These are phyloP conservation scores for Cyprinodon brontotheroides DNA, from an alignment of 2,113 vertebrate genomes.

Conservation along the genomic window DNA sequence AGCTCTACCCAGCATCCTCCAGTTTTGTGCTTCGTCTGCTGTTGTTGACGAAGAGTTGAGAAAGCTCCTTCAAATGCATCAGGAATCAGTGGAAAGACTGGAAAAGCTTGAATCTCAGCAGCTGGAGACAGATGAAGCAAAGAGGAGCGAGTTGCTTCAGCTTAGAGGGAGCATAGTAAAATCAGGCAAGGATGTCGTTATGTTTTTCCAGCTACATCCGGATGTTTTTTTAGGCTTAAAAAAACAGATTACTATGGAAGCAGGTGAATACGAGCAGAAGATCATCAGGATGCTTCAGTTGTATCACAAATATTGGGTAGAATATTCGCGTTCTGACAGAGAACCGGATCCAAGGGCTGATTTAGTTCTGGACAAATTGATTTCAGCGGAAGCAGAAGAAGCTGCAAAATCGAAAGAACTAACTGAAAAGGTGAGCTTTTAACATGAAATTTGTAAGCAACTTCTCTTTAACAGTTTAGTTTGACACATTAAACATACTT, in stretches of 20 bases:
- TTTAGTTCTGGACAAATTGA: conserved; percentile 53
- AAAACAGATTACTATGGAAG: background rate
- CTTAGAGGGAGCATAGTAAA: conserved; percentile 57
- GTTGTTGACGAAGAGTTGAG: conserved; percentile 52
- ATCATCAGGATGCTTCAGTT: conserved; percentile 73
- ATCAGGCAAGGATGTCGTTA: conserved; percentile 78
- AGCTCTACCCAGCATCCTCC: conserved; percentile 54
- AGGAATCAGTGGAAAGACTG: conserved; percentile 50
- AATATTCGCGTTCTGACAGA: conserved; percentile 76
- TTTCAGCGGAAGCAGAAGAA: conserved; percentile 66
- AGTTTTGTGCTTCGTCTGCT: conserved; percentile 21
- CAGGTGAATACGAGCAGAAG: conserved; percentile 19
- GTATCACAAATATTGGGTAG: conserved; percentile 74
- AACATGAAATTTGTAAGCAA: background rate
- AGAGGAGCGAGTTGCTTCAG: background rate
- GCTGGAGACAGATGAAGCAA: conserved; percentile 2
- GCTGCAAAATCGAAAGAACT: conserved; percentile 38
- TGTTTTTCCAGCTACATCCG: conserved; percentile 66
- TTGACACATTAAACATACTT: background rate
- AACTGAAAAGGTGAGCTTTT: conserved; percentile 77
- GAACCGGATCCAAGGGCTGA: conserved; percentile 66
- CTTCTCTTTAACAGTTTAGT: background rate
- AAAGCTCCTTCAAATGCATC: conserved; percentile 62
- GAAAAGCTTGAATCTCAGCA: conserved; percentile 6
- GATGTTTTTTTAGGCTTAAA: conserved; percentile 46